A percentile compares a stretch with the other conserved stretches of the same genome.
Evolutionary conservation across 2,113 vertebrate genomes (phyloP).

Genomic region (Larimichthys crocea): DNA sequence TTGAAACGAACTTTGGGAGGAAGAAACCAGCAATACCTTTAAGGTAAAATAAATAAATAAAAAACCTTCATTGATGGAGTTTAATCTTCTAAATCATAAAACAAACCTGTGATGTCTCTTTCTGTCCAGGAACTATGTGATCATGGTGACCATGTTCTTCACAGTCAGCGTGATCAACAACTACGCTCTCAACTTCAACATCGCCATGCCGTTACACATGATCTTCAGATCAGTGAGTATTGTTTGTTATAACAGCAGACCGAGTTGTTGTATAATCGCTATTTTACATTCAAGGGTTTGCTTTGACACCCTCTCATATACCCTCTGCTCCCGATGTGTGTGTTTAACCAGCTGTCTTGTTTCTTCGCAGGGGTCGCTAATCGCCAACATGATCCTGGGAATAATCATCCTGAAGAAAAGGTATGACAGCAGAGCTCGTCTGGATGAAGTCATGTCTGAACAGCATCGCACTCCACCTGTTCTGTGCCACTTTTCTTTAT

Average conservation of each 20-base stretch:
- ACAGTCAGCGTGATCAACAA: constrained; percentile 97
- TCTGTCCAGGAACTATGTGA: constrained; percentile 87
- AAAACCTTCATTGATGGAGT: neutral
- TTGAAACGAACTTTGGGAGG: constrained; percentile 91
- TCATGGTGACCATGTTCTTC: constrained; percentile 99
- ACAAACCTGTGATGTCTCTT: neutral
- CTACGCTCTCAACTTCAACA: constrained; percentile 96
- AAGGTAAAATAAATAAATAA: constrained; percentile 80
- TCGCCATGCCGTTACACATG: constrained; percentile 98
- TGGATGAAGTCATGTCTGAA: neutral
- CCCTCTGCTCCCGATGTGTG: neutral
- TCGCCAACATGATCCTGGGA: constrained; percentile 96
- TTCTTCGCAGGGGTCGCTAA: constrained; percentile 92
- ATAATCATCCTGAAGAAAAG: constrained; percentile 97
- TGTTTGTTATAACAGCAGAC: no score
- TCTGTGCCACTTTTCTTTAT: no score
- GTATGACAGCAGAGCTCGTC: constrained; percentile 70
- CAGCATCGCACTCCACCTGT: neutral
- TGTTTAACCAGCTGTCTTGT: constrained; percentile 9
- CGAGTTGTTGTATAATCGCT: no score
- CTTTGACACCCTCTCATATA: neutral
- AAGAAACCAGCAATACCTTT: constrained; percentile 91
- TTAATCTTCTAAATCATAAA: neutral
- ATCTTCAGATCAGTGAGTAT: constrained; percentile 98
- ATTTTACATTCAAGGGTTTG: neutral